Evolutionary conservation across 2,797 vertebrate species (phyloP), one percentile per base, ranked within the genome.

Genomic region (Distichodus sexfasciatus): DNA sequence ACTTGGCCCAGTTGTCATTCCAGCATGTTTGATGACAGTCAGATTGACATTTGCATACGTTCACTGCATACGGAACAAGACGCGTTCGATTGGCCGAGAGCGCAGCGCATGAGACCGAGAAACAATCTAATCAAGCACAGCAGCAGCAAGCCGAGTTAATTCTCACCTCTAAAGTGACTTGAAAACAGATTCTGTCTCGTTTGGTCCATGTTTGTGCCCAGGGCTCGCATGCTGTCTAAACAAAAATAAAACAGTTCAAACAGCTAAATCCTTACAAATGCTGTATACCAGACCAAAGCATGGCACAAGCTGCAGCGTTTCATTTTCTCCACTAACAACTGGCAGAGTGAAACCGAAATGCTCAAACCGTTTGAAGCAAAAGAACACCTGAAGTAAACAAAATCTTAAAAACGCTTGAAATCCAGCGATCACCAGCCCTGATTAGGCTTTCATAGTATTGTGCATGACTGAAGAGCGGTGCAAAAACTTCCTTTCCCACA

Each of bases 161-260:
- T 0, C 36, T 47, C n/a, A n/a, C n/a, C n/a, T n/a, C n/a, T 2
- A 24, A 46, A 12, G 28, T 53, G 28, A 47, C 33, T 14, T 3
- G 15, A 23, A 36, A 28, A 31, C 6, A 23, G n/a, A 44, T 19
- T 11, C 38, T 33, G 2, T 38, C 51, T 6, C 15, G 17, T 51
- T 63, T 68, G 65, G 65, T 68, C 58, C 65, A 68, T 12, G 17
- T 66, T 46, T 44, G 12, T 19, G 31, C 36, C 55, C 31, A 44
- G n/a, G 15, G 31, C 11, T 12, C 6, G 8, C 8, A 2, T 12
- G 17, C 19, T 23, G 6, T 26, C 6, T 33, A 33, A 26, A 35
- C 28, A 65, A 23, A 23, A 6, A n/a, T n/a, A 36, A 23, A 35
- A 54, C 15, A 35, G 23, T 4, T 38, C 31, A 57, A n/a, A 21